phyloP scores from a whole-genome alignment of 2,888 invertebrate species.

The Fragum fragum region DNA sequence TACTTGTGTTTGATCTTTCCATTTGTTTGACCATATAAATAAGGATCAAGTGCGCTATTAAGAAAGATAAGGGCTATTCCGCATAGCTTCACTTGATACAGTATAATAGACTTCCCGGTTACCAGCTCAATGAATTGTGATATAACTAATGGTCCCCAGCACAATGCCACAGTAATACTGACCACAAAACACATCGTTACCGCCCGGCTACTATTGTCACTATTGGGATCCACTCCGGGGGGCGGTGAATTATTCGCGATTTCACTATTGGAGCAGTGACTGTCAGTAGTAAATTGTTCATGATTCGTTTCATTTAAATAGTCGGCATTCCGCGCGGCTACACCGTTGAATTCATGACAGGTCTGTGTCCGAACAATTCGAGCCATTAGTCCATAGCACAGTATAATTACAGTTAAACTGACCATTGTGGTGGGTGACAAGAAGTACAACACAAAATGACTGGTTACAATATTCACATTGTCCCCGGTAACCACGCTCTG shows the following conservation, averaged over 20 bases:
- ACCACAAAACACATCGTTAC: slow-evolving; percentile 79
- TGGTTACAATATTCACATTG: slow-evolving; percentile 66
- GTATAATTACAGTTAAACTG: slow-evolving; percentile 71
- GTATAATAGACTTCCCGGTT: slow-evolving; percentile 78
- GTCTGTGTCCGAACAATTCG: slow-evolving; percentile 70
- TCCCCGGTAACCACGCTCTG: slow-evolving; percentile 73
- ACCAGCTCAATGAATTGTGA: slow-evolving; percentile 77
- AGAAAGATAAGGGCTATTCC: slow-evolving; percentile 81
- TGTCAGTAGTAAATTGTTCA: slow-evolving; percentile 40
- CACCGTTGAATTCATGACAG: slow-evolving; percentile 28
- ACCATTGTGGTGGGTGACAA: slow-evolving; percentile 74
- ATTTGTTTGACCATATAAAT: slow-evolving; percentile 78
- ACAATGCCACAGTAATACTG: slow-evolving; percentile 76
- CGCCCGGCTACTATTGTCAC: slow-evolving; percentile 77
- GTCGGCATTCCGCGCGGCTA: slow-evolving; percentile 26
- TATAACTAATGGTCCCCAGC: slow-evolving; percentile 79
- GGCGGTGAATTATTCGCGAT: slow-evolving; percentile 43
- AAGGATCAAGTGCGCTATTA: slow-evolving; percentile 81
- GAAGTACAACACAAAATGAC: slow-evolving; percentile 79
- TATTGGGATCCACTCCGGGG: slow-evolving; percentile 58
- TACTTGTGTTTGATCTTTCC: slow-evolving; percentile 73
- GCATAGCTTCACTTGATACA: slow-evolving; percentile 81
- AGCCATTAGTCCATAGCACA: slow-evolving; percentile 75
- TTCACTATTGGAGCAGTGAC: slow-evolving; percentile 36
- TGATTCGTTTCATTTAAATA: slow-evolving; percentile 54